Conservation (phyloP, 2,797 vertebrate species). For the Typhlichthys subterraneus region DNA sequence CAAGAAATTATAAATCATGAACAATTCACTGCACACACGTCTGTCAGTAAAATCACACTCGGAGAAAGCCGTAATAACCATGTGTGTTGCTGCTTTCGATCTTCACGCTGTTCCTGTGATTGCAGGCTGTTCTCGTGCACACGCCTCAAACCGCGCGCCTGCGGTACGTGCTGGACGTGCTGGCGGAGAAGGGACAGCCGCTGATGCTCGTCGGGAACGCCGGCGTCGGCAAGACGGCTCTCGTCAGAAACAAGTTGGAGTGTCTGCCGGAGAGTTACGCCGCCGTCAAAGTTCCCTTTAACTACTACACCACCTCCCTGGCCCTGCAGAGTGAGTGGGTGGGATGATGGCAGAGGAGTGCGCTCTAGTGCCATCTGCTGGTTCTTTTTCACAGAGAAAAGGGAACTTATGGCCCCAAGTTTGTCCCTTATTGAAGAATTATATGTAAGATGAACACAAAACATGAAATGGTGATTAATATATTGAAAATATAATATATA, state of each 20-base stretch:
- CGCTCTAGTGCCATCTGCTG: slow-evolving; percentile 71
- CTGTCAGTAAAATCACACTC: slow-evolving; percentile 78
- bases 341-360: slow-evolving; percentile 24
- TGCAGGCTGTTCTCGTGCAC: slow-evolving; percentile 82
- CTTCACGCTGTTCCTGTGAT: slow-evolving; percentile 62
- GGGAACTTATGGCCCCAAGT: background rate
- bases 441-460: too few relatives aligned
- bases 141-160: slow-evolving; percentile 79
- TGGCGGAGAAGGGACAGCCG: slow-evolving; percentile 78
- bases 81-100: slow-evolving; percentile 70
- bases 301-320: slow-evolving; percentile 80
- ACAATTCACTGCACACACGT: slow-evolving; percentile 78
- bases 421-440: background rate
- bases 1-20: slow-evolving; percentile 79
- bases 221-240: slow-evolving; percentile 80
- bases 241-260: slow-evolving; percentile 74
- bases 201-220: slow-evolving; percentile 82
- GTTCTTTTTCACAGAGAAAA: slow-evolving; percentile 26
- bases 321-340: slow-evolving; percentile 78
- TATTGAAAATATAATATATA: too few relatives aligned
- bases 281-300: slow-evolving; percentile 78
- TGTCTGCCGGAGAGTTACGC: slow-evolving; percentile 74
- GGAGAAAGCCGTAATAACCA: slow-evolving; percentile 74
- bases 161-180: slow-evolving; percentile 79
- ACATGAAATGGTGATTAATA: too few relatives aligned